These are phyloP conservation scores for Agrypnus murinus DNA, from an alignment of 2,888 invertebrate genomes.

Conservation along the genomic window DNA sequence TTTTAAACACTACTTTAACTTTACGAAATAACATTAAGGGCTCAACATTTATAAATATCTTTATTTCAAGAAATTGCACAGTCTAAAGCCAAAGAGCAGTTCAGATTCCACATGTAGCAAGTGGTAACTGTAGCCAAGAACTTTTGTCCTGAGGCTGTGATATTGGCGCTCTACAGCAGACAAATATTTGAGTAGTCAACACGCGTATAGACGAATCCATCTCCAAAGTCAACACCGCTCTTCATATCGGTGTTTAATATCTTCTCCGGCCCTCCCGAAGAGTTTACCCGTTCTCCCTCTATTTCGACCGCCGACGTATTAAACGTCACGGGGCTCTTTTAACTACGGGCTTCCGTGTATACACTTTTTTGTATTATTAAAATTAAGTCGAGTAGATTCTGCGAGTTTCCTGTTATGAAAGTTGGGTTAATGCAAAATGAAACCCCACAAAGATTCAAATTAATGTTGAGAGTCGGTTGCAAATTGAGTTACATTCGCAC, in stretches of 20 bases:
- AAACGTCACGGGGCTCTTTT: slow-evolving; percentile 22
- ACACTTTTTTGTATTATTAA: slow-evolving; percentile 36
- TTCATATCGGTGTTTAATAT: slow-evolving; percentile 69
- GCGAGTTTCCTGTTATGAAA: slow-evolving; percentile 40
- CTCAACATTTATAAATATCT: neutral
- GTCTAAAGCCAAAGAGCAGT: neutral
- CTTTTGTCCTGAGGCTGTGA: slow-evolving; percentile 65
- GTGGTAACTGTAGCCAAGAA: slow-evolving; percentile 48
- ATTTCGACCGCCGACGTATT: slow-evolving; percentile 34
- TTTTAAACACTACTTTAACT: too few relatives aligned
- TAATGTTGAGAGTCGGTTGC: slow-evolving; percentile 64
- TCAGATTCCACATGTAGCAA: slow-evolving; percentile 40
- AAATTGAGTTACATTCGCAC: slow-evolving; percentile 68
- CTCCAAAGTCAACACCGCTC: slow-evolving; percentile 68
- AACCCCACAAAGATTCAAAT: slow-evolving; percentile 66
- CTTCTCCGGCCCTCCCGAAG: slow-evolving; percentile 46
- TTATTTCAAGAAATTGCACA: neutral
- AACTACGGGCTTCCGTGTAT: slow-evolving; percentile 1
- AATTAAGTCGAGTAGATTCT: slow-evolving; percentile 19
- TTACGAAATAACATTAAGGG: too few relatives aligned
- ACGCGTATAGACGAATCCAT: slow-evolving; percentile 68
- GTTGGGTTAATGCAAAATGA: slow-evolving; percentile 65
- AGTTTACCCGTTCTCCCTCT: slow-evolving; percentile 37
- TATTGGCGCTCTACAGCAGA: slow-evolving; percentile 66
- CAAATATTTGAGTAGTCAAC: slow-evolving; percentile 71